Evolutionary conservation across 2,797 vertebrate species (phyloP), one percentile per base, ranked within the genome.

Genomic region (Coracias cyanogaster): DNA sequence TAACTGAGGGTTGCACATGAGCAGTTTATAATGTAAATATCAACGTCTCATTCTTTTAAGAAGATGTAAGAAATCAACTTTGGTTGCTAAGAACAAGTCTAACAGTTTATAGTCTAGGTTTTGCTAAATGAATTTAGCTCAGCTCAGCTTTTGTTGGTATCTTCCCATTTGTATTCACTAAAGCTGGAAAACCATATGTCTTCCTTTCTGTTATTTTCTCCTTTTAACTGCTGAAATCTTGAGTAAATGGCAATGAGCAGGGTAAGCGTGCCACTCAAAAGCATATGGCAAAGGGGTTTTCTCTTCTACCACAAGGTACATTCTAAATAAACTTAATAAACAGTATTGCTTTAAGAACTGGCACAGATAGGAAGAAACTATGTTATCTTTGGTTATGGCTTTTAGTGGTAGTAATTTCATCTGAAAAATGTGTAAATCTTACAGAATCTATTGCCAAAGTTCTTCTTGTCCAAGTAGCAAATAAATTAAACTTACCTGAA

Each of bases 401-500:
- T 78, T 61, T 10, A 57, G 26, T 49, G n/a, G 19, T 14, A 51
- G n/a, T 12, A 10, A 57, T 46, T 88, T 71, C 6, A 71, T 19
- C 45, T 39, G 31, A 24, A 88, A 61, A 72, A 24, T 41, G 46
- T 4, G 6, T 61, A 57, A 24, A n/a, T 4, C 28, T 71, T 37
- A 49, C 9, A 31, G 57, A 79, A 39, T 8, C 25, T 6, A 55
- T 1, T 12, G 26, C 8, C 13, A 52, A 6, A 22, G 4, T 4
- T 76, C 73, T 4, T 76, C 73, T 60, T 57, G 37, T 25, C 29
- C 15, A 65, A 70, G 48, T 14, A 84, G 31, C 17, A 65, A 70
- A 82, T 29, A 61, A 58, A 87, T 35, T 10, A 22, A 54, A 87
- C 96, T 92, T 83, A 97, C 96, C 95, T 43, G 21, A 35, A 54